Conservation (phyloP, 2,797 vertebrate species). For the Trematomus bernacchii region DNA sequence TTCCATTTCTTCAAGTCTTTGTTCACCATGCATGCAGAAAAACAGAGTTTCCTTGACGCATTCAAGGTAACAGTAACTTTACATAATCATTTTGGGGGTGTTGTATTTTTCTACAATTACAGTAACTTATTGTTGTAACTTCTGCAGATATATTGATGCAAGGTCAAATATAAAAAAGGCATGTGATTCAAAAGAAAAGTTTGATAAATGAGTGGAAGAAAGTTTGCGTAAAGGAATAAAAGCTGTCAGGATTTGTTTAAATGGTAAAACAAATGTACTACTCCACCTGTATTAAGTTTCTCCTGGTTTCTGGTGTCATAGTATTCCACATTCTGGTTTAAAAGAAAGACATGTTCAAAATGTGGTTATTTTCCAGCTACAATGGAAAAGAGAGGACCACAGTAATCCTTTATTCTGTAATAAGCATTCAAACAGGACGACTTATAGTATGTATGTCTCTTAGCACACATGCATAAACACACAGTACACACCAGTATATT, state of each 20-base stretch:
- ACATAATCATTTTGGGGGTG: too few species aligned
- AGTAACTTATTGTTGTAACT: not conserved
- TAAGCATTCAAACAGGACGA: slow-evolving; percentile 2
- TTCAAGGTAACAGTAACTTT: too few species aligned
- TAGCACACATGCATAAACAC: slow-evolving; percentile 4
- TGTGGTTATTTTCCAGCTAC: not conserved
- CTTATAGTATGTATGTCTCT: not conserved
- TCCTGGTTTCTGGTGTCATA: slow-evolving; percentile 75
- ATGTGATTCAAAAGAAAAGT: not conserved
- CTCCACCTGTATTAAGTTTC: slow-evolving; percentile 73
- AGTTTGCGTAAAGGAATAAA: not conserved
- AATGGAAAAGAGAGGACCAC: not conserved
- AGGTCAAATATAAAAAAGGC: not conserved
- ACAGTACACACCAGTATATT: slow-evolving; percentile 53
- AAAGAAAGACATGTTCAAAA: slow-evolving; percentile 13
- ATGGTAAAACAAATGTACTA: not conserved
- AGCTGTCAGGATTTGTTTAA: not conserved
- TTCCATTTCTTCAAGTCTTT: too few species aligned
- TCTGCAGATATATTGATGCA: not conserved
- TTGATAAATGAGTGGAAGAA: not conserved
- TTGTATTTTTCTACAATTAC: too few species aligned
- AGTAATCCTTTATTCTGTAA: not conserved
- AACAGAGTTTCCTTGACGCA: too few species aligned
- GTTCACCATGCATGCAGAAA: too few species aligned
- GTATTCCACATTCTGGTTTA: slow-evolving; percentile 80